phyloP scores from a whole-genome alignment of 1,140 invertebrate species.

The Eurytemora carolleeae region DNA sequence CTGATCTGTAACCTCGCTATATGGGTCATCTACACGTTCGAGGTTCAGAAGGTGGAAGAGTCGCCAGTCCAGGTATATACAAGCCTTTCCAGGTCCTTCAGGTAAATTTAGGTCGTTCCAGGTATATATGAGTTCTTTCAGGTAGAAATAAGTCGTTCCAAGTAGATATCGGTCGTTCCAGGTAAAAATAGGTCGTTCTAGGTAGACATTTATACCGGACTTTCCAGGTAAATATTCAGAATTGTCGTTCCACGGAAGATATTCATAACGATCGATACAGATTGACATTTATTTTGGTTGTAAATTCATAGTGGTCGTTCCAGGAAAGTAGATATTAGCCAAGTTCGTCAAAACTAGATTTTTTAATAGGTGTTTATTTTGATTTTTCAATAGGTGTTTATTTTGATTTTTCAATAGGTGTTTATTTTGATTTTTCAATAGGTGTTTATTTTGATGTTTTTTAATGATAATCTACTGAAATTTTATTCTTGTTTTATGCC shows the following conservation, averaged over 20 bases:
- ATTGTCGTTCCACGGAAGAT: not conserved
- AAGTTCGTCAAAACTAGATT: too few relatives aligned
- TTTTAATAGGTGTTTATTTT: too few relatives aligned
- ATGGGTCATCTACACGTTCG: conserved; percentile 89
- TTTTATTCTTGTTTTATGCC: not conserved
- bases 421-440: too few relatives aligned
- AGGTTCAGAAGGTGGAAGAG: conserved; percentile 73
- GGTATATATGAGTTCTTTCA: too few relatives aligned
- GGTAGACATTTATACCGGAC: not conserved
- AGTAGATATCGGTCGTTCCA: not conserved
- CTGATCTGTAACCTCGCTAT: conserved; percentile 84
- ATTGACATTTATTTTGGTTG: too few relatives aligned
- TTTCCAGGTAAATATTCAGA: not conserved
- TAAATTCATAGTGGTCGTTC: too few relatives aligned
- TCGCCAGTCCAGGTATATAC: conserved; percentile 45
- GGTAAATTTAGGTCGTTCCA: not conserved
- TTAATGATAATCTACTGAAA: not conserved
- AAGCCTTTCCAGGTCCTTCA: not conserved
- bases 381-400: too few relatives aligned
- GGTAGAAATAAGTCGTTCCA: not conserved
- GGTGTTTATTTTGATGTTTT: too few relatives aligned
- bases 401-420: too few relatives aligned
- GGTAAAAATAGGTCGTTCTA: not conserved
- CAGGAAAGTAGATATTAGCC: too few relatives aligned
- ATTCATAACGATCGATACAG: not conserved